phyloP scores from a whole-genome alignment of 2,797 vertebrate genomes.

The Syngnathus acus region DNA sequence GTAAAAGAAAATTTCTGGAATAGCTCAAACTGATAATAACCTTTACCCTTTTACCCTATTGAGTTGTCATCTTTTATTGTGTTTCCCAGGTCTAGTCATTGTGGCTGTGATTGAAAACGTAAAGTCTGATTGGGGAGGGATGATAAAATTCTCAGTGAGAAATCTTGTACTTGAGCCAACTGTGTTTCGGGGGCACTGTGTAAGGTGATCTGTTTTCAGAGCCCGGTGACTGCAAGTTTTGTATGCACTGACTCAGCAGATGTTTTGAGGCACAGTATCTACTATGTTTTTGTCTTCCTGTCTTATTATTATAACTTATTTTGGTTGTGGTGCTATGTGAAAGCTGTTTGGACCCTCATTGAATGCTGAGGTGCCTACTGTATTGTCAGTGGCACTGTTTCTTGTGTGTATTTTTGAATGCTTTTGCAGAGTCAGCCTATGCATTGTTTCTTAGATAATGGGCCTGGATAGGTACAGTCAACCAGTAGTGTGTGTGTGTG shows the following conservation, averaged over 20 bases:
- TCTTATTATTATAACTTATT: conserved; percentile 18
- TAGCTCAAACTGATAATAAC: neutral
- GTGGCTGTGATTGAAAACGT: conserved; percentile 21
- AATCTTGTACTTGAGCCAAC: conserved; percentile 33
- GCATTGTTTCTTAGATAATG: conserved; percentile 22
- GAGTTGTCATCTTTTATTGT: conserved; percentile 23
- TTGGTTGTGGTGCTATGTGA: conserved; percentile 42
- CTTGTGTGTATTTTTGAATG: neutral
- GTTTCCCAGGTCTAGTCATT: conserved; percentile 18
- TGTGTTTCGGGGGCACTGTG: conserved; percentile 42
- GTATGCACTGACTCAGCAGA: conserved; percentile 57
- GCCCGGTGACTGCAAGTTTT: conserved; percentile 28
- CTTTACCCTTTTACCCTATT: neutral
- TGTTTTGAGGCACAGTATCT: conserved; percentile 44
- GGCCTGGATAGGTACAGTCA: conserved; percentile 21
- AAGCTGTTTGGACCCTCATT: conserved; percentile 26
- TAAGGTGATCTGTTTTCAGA: conserved; percentile 33
- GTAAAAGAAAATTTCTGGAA: too few species aligned
- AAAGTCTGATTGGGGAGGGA: conserved; percentile 19
- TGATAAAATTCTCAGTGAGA: conserved; percentile 18
- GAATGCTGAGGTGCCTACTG: conserved; percentile 30
- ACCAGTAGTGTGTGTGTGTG: conserved; percentile 15
- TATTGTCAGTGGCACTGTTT: conserved; percentile 21
- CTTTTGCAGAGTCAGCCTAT: conserved; percentile 33
- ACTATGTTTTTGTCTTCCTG: conserved; percentile 32